Evolutionary conservation across 53 echinoderm and acorn worm genomes (phyloP).

Genomic region (Holothuria scabra): DNA sequence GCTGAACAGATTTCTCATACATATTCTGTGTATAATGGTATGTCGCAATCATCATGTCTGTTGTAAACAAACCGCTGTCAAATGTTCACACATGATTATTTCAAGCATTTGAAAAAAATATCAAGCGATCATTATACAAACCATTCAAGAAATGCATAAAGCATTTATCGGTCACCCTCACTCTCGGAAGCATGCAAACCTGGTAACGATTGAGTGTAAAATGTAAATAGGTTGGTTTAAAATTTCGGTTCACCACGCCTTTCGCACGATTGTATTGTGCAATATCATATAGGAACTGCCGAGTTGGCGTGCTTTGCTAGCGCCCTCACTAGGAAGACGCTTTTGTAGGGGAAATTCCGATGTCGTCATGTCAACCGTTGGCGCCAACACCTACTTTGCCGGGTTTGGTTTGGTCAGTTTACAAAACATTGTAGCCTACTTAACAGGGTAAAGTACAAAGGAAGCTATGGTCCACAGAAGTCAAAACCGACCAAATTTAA

Average conservation of each 20-base stretch:
- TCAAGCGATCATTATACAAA: slow-evolving; percentile 2
- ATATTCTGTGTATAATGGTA: background rate
- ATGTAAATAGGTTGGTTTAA: slow-evolving; percentile 22
- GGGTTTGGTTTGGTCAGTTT: no score
- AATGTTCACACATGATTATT: slow-evolving; percentile 18
- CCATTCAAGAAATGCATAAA: background rate
- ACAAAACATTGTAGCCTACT: no score
- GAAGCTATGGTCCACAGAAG: no score
- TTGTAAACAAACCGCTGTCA: slow-evolving; percentile 46
- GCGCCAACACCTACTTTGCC: no score
- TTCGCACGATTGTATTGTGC: slow-evolving; percentile 17
- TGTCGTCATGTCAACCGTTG: no score
- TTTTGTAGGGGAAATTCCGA: no score
- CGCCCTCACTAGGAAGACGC: background rate
- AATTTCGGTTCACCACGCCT: slow-evolving; percentile 31
- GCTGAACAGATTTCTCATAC: background rate
- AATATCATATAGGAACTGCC: slow-evolving; percentile 4
- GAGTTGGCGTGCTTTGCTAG: slow-evolving; percentile 25
- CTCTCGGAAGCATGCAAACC: background rate
- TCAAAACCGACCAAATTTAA: no score
- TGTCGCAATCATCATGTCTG: slow-evolving; percentile 35
- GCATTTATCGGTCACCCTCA: background rate
- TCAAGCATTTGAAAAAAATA: background rate
- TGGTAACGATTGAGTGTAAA: background rate
- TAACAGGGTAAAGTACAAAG: no score